Evolutionary conservation across 2,888 invertebrate species (phyloP), one percentile per base, ranked within the genome.

Genomic region (Andrena bucephala): DNA sequence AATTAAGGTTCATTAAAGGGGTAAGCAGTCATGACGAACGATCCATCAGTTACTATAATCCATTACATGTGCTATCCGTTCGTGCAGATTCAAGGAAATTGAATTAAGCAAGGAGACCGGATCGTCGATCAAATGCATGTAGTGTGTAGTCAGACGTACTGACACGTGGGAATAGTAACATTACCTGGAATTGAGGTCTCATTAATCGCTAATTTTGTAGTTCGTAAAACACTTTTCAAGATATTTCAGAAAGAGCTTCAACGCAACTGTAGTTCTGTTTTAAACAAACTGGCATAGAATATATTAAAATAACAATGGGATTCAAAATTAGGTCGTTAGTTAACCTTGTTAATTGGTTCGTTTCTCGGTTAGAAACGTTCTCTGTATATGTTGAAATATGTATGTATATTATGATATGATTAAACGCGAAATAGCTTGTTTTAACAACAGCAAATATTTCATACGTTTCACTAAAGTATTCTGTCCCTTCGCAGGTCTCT

Each of bases 61-160:
- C 77, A 74, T 76, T 60, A 75, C 74, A 78, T 63, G 76, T 81
- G 74, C 68, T 24, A 78, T 78, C 67, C 71, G 52, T 57, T 76
- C 42, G 57, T 79, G 73, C 76, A 74, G 67, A 77, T 77, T 85
- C 78, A 65, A 72, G 76, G 73, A 84, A 81, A 87, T 82, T 77
- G 80, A 86, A 86, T 86, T 74, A 71, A 74, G 76, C 60, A 78
- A 77, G 80, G 76, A 84, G 67, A 67, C 68, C 70, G 62, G 77
- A 74, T 73, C 48, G 54, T 69, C 65, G 68, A 71, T 82, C 73
- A 65, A 83, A 72, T 74, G 66, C 77, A 65, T 59, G 65, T 42
- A 67, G 42, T 42, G 42, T 74, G 72, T 69, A 77, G 66, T 24
- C 48, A 59, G 42, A 42, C 42, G 69, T 69, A 77, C 31, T 16